Conservation (phyloP, 2,888 invertebrate genomes). For the Nymphalis c-album region DNA sequence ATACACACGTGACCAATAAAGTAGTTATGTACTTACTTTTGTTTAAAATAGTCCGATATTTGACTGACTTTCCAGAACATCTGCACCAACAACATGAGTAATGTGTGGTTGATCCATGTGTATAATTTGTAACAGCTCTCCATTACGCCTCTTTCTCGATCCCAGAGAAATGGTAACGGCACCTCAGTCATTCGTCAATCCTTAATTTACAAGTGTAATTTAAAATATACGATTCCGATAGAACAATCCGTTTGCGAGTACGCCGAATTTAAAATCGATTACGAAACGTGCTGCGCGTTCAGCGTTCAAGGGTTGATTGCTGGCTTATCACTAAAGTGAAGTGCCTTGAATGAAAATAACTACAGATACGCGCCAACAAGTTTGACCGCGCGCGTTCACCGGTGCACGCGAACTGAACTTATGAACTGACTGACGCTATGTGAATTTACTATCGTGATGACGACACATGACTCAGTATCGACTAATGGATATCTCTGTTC, state of each 20-base stretch:
- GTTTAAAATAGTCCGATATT: constrained; percentile 72
- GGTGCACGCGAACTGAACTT: constrained; percentile 70
- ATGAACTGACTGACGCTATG: constrained; percentile 17
- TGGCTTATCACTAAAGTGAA: constrained; percentile 49
- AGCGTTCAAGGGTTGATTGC: constrained; percentile 54
- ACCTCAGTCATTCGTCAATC: constrained; percentile 75
- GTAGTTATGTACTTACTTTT: constrained; percentile 61
- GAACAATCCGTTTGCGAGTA: constrained; percentile 20
- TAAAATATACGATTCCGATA: constrained; percentile 11
- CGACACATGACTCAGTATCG: constrained; percentile 69
- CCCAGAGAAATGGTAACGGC: constrained; percentile 68
- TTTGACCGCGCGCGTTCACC: constrained; percentile 63
- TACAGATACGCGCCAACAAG: constrained; percentile 47
- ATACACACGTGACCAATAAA: constrained; percentile 6
- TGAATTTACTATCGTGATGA: constrained; percentile 37
- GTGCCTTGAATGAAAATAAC: constrained; percentile 62
- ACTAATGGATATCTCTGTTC: constrained; percentile 48
- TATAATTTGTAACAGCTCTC: constrained; percentile 74
- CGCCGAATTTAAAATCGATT: constrained; percentile 21
- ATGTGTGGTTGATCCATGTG: constrained; percentile 74
- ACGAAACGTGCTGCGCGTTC: constrained; percentile 48
- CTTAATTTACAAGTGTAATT: constrained; percentile 47
- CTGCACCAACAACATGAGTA: constrained; percentile 74
- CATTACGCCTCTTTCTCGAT: constrained; percentile 67
- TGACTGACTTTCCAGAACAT: constrained; percentile 79